Evolutionary conservation across 2,888 invertebrate genomes (phyloP).

Genomic region (Chloroclystis v-ata): DNA sequence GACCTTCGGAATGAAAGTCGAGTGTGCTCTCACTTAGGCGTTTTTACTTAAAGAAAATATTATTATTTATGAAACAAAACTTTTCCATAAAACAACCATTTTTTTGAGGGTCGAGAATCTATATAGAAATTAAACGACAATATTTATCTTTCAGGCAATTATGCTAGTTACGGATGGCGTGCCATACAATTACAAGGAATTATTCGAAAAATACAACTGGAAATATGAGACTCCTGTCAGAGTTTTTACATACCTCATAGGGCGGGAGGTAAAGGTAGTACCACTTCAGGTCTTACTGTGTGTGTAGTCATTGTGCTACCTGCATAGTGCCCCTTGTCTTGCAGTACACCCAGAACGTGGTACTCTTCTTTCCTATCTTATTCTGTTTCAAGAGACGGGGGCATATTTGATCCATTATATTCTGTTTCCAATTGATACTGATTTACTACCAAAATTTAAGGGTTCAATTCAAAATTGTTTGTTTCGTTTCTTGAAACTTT

Average conservation of each 20-base stretch:
- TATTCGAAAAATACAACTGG: constrained; percentile 95
- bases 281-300: constrained; percentile 77
- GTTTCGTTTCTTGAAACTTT: constrained; percentile 11
- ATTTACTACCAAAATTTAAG: constrained; percentile 1
- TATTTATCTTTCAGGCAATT: constrained; percentile 82
- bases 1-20: no score
- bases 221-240: constrained; percentile 89
- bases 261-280: constrained; percentile 86
- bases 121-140: no score
- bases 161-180: constrained; percentile 99
- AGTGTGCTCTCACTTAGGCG: no score
- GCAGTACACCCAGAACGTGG: constrained; percentile 76
- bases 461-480: background rate
- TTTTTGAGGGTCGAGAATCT: no score
- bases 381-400: constrained; percentile 21
- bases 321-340: constrained; percentile 71
- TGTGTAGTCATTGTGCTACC: constrained; percentile 77
- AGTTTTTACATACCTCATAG: constrained; percentile 98
- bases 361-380: constrained; percentile 49
- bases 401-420: background rate
- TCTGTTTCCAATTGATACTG: background rate
- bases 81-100: no score
- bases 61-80: no score
- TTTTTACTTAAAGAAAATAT: no score
- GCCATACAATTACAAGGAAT: constrained; percentile 94